phyloP scores from a whole-genome alignment of 2,888 invertebrate species.

The Athalia circularis region DNA sequence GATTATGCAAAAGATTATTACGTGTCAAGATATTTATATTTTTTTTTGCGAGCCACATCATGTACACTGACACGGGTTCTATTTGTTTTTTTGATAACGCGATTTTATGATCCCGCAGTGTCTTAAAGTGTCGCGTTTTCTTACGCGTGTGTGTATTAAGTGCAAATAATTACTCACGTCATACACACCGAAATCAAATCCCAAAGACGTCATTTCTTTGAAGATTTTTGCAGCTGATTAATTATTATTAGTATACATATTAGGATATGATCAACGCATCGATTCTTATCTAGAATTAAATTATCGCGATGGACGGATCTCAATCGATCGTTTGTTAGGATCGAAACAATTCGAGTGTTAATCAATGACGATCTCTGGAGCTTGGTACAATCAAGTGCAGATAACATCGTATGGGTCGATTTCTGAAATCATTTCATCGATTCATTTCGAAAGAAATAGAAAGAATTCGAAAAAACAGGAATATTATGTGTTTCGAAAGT shows the following conservation, averaged over 20 bases:
- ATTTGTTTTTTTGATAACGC: background rate
- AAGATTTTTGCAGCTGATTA: background rate
- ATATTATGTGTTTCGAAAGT: background rate
- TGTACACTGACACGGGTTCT: background rate
- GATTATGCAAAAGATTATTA: background rate
- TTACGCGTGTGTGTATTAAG: conserved; percentile 7
- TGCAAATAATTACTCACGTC: conserved; percentile 13
- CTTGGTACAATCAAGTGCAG: too few relatives aligned
- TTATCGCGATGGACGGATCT: background rate
- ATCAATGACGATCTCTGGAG: too few relatives aligned
- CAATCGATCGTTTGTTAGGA: too few relatives aligned
- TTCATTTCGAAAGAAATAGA: background rate
- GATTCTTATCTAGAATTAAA: background rate
- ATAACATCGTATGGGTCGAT: too few relatives aligned
- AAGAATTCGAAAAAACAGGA: background rate
- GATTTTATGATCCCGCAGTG: background rate
- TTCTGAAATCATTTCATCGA: background rate
- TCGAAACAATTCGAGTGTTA: too few relatives aligned
- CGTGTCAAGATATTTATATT: background rate
- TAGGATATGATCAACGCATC: background rate
- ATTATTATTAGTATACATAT: background rate
- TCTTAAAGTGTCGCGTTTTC: background rate
- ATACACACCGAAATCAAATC: background rate
- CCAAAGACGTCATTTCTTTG: conserved; percentile 4
- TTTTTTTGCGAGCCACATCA: background rate